Evolutionary conservation across 2,113 vertebrate genomes (phyloP), one percentile per base, ranked within the genome.

Genomic region (Cephalophus harveyi): DNA sequence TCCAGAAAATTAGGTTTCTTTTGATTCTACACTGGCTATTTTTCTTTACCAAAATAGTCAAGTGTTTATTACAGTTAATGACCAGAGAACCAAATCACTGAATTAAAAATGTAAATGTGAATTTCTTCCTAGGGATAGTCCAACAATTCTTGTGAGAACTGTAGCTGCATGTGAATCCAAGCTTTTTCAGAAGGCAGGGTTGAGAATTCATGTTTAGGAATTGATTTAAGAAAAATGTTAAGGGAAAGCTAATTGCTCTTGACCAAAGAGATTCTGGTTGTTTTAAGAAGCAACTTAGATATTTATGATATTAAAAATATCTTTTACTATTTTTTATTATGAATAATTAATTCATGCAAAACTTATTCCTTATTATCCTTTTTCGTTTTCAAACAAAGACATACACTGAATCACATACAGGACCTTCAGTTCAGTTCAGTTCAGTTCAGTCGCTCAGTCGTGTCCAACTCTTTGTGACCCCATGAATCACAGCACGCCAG

Each of bases 241-340:
- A 74, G 71, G 71, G 57, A 71, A 91, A 91, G 14, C n/a, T 78
- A 74, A 9, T 71, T 84, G 3, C 43, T 78, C 12, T 91, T 83
- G 36, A 78, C 36, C 40, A 96, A 94, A 84, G 46, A 96, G 28
- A 60, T 62, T 62, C 52, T 92, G 57, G 21, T 54, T 87, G 43
- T 95, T 94, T 94, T 89, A 92, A 76, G 60, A 10, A 64, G 23
- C 10, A 83, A 62, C 27, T 27, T 60, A 60, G 46, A 40, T 40
- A 94, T 91, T 83, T 92, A 71, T 85, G 27, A 67, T 48, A n/a
- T 87, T 83, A 48, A 88, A 82, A 83, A 64, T 62, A 79, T 62
- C 54, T 92, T 85, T 90, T 86, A 83, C 23, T 60, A 62, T 43
- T 67, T 87, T 19, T 50, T 87, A 67, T 71, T 33, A 16, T 62